Conservation (phyloP, 2,888 invertebrate species). For the Limenitis camilla region DNA sequence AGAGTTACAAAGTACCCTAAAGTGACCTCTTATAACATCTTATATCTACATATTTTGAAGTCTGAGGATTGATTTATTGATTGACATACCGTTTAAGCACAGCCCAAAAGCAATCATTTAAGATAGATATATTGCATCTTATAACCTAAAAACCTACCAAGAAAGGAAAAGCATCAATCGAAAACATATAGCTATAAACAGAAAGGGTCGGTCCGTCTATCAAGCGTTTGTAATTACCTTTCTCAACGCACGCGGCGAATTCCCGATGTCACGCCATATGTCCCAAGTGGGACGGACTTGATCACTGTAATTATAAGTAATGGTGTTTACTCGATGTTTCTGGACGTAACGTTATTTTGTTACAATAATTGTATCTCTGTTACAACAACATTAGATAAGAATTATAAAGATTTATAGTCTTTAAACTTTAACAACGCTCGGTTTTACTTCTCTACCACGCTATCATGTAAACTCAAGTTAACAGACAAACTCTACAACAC, state of each 20-base stretch:
- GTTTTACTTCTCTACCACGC: too few species aligned
- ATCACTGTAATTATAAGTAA: slow-evolving; percentile 6
- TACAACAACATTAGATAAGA: too few species aligned
- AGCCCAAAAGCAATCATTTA: too few species aligned
- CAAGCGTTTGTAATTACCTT: slow-evolving; percentile 62
- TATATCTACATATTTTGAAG: too few species aligned
- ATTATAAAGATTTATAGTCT: too few species aligned
- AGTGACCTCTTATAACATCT: too few species aligned
- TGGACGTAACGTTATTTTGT: neutral
- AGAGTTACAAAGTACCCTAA: too few species aligned
- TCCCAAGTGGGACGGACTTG: slow-evolving; percentile 48
- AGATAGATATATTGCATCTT: neutral
- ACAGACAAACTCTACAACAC: too few species aligned
- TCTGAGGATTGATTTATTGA: too few species aligned
- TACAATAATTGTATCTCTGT: too few species aligned
- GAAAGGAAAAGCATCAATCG: slow-evolving; percentile 7
- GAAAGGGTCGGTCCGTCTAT: slow-evolving; percentile 61
- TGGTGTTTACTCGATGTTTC: slow-evolving; percentile 7
- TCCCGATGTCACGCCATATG: slow-evolving; percentile 68
- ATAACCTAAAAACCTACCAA: neutral
- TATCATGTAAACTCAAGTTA: too few species aligned
- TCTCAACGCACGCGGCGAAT: slow-evolving; percentile 51
- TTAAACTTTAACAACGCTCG: neutral
- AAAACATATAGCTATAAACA: slow-evolving; percentile 10
- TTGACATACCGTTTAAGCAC: too few species aligned